phyloP scores from a whole-genome alignment of 23 tunicate genomes.

The Ciona savignyi region DNA sequence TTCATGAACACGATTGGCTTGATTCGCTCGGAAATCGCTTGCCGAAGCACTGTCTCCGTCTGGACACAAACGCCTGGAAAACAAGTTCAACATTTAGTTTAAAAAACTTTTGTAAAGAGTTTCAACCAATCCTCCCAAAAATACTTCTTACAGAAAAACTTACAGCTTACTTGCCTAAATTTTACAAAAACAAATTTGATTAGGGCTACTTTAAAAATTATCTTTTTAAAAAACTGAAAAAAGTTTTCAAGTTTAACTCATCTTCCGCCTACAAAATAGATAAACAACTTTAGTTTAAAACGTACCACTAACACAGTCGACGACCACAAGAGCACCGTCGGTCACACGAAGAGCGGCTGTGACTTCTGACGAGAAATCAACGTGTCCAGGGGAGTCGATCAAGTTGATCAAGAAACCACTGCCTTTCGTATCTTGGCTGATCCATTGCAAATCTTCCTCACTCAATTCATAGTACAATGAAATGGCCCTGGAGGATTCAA shows the following conservation, averaged over 20 bases:
- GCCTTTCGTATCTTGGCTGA: constrained; percentile 62
- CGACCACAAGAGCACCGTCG: constrained; percentile 97
- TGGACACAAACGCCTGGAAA: constrained; percentile 92
- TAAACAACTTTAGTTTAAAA: not conserved
- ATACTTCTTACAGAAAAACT: not conserved
- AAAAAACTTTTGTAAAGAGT: not conserved
- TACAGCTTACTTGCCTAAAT: constrained; percentile 1
- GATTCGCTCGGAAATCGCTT: constrained; percentile 92
- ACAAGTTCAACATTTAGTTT: not conserved
- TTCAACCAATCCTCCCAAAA: not conserved
- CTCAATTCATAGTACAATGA: constrained; percentile 73
- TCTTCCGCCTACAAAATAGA: not conserved
- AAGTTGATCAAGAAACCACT: constrained; percentile 92
- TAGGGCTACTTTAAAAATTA: too few species aligned
- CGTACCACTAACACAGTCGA: constrained; percentile 97
- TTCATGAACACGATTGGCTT: constrained; percentile 97
- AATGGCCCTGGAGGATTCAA: constrained; percentile 51
- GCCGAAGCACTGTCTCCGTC: constrained; percentile 96
- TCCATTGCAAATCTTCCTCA: constrained; percentile 76
- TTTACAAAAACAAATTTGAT: not conserved
- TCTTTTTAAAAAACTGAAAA: not conserved
- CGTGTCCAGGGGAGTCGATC: constrained; percentile 98
- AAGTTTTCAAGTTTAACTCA: not conserved
- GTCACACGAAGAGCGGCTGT: constrained; percentile 99
- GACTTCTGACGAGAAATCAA: constrained; percentile 97